Evolutionary conservation across 2,113 vertebrate genomes (phyloP).

Genomic region (Carlito syrichta): DNA sequence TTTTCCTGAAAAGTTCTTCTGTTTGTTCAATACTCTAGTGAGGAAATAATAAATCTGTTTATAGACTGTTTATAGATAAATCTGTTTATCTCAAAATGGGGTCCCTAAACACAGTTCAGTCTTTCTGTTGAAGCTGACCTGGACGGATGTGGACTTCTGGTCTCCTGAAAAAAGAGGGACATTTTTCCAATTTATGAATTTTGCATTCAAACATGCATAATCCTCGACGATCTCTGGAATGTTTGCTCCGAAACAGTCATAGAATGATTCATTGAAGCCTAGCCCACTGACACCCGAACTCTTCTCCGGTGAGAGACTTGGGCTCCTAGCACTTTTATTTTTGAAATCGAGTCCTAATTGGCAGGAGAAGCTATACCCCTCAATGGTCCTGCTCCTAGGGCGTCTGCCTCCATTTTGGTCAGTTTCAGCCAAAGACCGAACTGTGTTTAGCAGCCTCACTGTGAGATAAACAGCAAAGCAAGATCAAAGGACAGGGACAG

Average conservation of each 20-base stretch:
- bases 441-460: background rate
- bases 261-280: background rate
- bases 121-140: too few relatives aligned
- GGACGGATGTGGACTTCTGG: too few relatives aligned
- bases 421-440: background rate
- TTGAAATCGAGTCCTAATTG: background rate
- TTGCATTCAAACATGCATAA: background rate
- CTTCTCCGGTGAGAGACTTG: background rate
- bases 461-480: background rate
- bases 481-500: background rate
- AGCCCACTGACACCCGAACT: background rate
- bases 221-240: background rate
- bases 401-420: background rate
- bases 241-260: background rate
- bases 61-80: too few relatives aligned
- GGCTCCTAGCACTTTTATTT: background rate
- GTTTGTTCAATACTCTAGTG: slow-evolving; percentile 80
- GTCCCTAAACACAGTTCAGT: too few relatives aligned
- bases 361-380: background rate
- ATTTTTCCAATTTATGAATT: slow-evolving; percentile 6
- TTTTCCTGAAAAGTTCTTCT: slow-evolving; percentile 86
- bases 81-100: too few relatives aligned
- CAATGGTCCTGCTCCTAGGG: background rate
- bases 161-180: too few relatives aligned
- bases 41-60: background rate